A percentile compares a stretch with the other conserved stretches of the same genome.
Evolutionary conservation across 2,888 invertebrate genomes (phyloP).

Genomic region (Orthonevra nobilis): DNA sequence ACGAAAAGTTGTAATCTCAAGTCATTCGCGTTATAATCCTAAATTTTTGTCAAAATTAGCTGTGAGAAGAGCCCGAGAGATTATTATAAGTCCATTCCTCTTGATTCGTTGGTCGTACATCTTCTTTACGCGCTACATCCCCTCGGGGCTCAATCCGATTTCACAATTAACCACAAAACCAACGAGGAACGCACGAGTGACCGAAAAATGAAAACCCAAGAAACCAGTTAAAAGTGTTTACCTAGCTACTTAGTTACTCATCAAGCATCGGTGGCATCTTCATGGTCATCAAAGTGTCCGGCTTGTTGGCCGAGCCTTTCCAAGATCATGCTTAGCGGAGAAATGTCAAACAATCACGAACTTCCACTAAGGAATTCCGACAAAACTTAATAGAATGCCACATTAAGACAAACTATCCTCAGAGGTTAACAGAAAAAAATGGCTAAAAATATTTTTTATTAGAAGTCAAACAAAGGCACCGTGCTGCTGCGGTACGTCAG

Average conservation of each 20-base stretch:
- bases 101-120: conserved; percentile 29
- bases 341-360: conserved; percentile 11
- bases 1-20: conserved; percentile 12
- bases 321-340: not conserved
- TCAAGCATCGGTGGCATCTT: not conserved
- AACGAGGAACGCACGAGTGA: too few relatives aligned
- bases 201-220: too few relatives aligned
- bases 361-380: not conserved
- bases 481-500: conserved; percentile 30
- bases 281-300: not conserved
- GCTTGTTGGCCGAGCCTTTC: too few relatives aligned
- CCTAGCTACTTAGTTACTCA: conserved; percentile 19
- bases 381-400: conserved; percentile 22
- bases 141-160: conserved; percentile 22
- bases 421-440: conserved; percentile 4
- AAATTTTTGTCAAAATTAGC: not conserved
- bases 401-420: conserved; percentile 38
- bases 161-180: conserved; percentile 24
- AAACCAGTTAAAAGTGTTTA: not conserved
- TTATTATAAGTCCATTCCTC: conserved; percentile 38
- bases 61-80: conserved; percentile 10
- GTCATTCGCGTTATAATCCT: conserved; percentile 19
- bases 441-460: conserved; percentile 6
- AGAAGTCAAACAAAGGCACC: conserved; percentile 19
- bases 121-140: not conserved